Base-by-base conservation (phyloP, 2,113 vertebrate species). In the Macroglossus sobrinus region DNA sequence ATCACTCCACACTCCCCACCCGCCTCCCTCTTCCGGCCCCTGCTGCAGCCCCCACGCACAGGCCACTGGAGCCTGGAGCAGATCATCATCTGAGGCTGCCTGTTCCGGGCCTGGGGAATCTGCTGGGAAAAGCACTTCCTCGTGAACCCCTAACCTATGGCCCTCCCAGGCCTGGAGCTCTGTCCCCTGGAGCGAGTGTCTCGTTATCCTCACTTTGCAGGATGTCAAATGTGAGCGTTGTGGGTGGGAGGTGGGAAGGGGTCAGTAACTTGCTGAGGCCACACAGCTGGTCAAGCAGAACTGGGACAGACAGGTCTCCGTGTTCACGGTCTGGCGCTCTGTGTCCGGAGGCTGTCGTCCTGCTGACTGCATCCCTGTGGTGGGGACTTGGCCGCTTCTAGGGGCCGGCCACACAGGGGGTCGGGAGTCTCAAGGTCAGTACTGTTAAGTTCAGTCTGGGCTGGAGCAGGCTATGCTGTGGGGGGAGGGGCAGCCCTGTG, bases 91-190 rank as follows among this genome's bases (percentile, higher is more conserved):
- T 10, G 40, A n/a, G 35, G 19, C 57, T 19, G 0, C 5, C 1
- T 1, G 0, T 61, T 47, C 24, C 50, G 22, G 82, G 55, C 8
- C n/a, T 5, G 33, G 45, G 22, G 4, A 50, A 45, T 30, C n/a
- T 33, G 35, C 10, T 40, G 4, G 4, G 4, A 1, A 15, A 3
- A 13, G 22, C 3, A 6, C 5, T n/a, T n/a, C n/a, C n/a, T 8
- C 0, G 45, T 7, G 43, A 10, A 2, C 6, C 40, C 19, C 47
- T 2, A 4, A 3, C 10, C 18, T 5, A 4, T 21, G 4, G 22
- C 18, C 7, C 12, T 26, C n/a, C 0, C 16, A 26, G 30, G 38
- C 21, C 2, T 19, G 14, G 4, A 38, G 43, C 86, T 55, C 28
- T 38, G 2, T 45, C 24, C 61, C 5, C 2, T 26, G 13, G 4